Evolutionary conservation across 2,797 vertebrate genomes (phyloP), one percentile per base, ranked within the genome.

Genomic region (Jordanella pulchra): DNA sequence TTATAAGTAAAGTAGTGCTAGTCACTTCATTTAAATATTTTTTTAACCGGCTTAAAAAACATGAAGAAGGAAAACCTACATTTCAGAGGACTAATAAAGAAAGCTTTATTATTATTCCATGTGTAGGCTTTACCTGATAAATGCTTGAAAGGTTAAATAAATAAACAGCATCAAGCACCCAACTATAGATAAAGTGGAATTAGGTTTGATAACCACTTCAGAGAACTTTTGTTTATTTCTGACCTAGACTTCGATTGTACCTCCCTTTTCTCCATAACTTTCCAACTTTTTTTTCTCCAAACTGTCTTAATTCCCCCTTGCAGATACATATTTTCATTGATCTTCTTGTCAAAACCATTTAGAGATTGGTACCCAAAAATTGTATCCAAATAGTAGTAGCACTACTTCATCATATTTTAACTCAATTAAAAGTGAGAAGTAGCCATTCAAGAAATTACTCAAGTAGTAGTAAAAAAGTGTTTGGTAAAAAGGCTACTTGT

Each of bases 311-410:
- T 79, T 61, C 53, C 53, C 60, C 69, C 73, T 81, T 65, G 78
- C 30, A 64, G 68, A 70, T 81, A 82, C 81, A 87, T 89, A 89
- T 91, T 93, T 92, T 88, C 89, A 73, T 79, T 87, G 76, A 72
- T 82, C 72, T 60, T 91, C 83, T 81, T 78, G 83, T 92, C 87
- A 89, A 83, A 85, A 44, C 50, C 82, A 86, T 90, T 92, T n/a
- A n/a, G n/a, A n/a, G n/a, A n/a, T n/a, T n/a, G n/a, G n/a, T n/a
- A n/a, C n/a, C n/a, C n/a, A n/a, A n/a, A n/a, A n/a, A n/a, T n/a
- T n/a, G n/a, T n/a, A n/a, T n/a, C n/a, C n/a, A n/a, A n/a, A n/a
- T n/a, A n/a, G n/a, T n/a, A n/a, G n/a, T n/a, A n/a, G n/a, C n/a
- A n/a, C n/a, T n/a, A n/a, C n/a, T n/a, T n/a, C n/a, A n/a, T n/a